A percentile compares a stretch with the other conserved stretches of the same genome.
These are phyloP conservation scores for Myotis daubentonii DNA, from an alignment of 2,797 vertebrate species.

Conservation along the genomic window DNA sequence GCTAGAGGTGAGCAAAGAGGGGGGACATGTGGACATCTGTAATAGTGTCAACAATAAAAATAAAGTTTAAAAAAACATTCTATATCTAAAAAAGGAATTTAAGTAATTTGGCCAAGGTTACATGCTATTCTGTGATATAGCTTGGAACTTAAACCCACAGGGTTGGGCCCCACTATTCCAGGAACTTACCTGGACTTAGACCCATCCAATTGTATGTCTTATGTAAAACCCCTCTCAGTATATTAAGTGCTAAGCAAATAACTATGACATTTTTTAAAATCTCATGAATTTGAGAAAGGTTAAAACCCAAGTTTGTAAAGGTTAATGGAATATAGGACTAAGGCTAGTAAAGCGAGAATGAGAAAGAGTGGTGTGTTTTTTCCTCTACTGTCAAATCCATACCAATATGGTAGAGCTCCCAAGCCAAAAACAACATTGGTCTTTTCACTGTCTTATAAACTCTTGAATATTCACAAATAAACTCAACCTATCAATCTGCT, in stretches of 20 bases:
- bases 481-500: background rate
- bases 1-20: background rate
- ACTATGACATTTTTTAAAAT: background rate
- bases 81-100: background rate
- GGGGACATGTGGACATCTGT: background rate
- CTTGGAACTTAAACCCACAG: background rate
- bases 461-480: background rate
- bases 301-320: background rate
- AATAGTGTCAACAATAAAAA: background rate
- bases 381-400: background rate
- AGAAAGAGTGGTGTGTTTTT: background rate
- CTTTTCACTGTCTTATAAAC: background rate
- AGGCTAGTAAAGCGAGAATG: background rate
- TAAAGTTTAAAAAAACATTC: background rate
- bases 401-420: background rate
- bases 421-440: background rate
- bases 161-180: background rate
- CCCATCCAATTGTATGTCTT: background rate
- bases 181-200: background rate
- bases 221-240: background rate
- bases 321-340: background rate
- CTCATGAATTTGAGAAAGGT: background rate
- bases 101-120: background rate
- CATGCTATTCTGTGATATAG: background rate
- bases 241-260: background rate